Percentiles rank a stretch among this genome's conserved stretches.
phyloP scores from a whole-genome alignment of 2,888 invertebrate genomes.

The Chloroclystis v-ata region DNA sequence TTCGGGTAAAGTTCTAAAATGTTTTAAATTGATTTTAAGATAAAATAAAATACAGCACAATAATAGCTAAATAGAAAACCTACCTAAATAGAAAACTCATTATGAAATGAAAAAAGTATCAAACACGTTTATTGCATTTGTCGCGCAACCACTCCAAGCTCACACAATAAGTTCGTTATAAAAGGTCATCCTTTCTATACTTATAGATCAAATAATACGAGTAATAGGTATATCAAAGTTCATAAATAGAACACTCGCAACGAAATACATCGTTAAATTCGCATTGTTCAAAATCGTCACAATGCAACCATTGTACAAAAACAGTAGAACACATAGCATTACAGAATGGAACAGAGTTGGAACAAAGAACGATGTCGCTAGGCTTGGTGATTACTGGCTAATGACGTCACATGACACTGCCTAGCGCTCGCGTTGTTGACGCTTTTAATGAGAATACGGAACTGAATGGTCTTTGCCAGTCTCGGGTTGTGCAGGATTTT shows the following conservation, averaged over 20 bases:
- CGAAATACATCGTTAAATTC: not conserved
- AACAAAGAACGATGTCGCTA: conserved; percentile 17
- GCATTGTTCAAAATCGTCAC: conserved; percentile 1
- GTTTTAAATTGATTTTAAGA: no score
- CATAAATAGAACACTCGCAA: not conserved
- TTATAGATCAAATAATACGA: not conserved
- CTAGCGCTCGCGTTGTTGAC: conserved; percentile 16
- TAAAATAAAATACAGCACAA: no score
- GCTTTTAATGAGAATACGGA: conserved; percentile 23
- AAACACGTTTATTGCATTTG: no score
- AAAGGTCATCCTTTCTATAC: no score
- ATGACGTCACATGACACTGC: conserved; percentile 20
- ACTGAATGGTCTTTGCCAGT: conserved; percentile 20
- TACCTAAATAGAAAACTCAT: no score
- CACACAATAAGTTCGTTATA: no score
- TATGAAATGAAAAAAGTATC: no score
- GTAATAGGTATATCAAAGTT: not conserved
- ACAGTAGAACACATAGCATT: conserved; percentile 2
- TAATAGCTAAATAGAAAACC: no score
- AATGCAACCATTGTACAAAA: conserved; percentile 2
- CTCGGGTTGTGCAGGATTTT: conserved; percentile 6
- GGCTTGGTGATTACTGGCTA: conserved; percentile 22
- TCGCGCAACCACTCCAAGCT: no score
- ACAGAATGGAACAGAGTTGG: conserved; percentile 2
- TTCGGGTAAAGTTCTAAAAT: no score